A percentile compares a stretch with the other conserved stretches of the same genome.
Evolutionary conservation across 2,797 vertebrate genomes (phyloP).

Genomic region (Sternotherus odoratus): DNA sequence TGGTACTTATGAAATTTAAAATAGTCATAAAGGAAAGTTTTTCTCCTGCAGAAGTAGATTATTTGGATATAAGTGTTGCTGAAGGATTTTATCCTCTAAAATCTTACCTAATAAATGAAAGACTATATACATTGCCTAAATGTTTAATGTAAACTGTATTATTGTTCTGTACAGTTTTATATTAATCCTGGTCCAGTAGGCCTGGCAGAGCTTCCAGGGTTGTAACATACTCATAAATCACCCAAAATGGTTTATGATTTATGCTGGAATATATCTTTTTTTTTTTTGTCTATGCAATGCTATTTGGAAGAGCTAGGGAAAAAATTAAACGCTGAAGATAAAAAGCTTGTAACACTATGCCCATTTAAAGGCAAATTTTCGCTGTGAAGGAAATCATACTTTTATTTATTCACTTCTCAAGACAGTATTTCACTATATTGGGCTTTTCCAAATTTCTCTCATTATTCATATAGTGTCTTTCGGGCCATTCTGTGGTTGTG

Average conservation of each 20-base stretch:
- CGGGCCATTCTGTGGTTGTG: background rate
- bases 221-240: background rate
- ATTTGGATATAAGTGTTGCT: background rate
- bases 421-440: rapidly evolving
- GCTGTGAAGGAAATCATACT: background rate
- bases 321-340: background rate
- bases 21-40: background rate
- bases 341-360: background rate
- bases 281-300: background rate
- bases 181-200: background rate
- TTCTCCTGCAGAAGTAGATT: background rate
- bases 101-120: background rate
- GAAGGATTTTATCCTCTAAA: background rate
- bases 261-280: background rate
- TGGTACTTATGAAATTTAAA: background rate
- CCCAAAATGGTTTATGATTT: background rate
- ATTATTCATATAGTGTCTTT: background rate
- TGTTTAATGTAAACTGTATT: background rate
- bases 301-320: background rate
- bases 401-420: background rate
- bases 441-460: background rate
- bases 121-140: background rate
- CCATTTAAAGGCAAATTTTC: background rate
- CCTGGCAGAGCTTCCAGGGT: background rate
- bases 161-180: rapidly evolving